Percentiles rank a stretch among this genome's conserved stretches.
These are phyloP conservation scores for Raja brachyura DNA, from an alignment of 2,113 vertebrate species.

Conservation along the genomic window DNA sequence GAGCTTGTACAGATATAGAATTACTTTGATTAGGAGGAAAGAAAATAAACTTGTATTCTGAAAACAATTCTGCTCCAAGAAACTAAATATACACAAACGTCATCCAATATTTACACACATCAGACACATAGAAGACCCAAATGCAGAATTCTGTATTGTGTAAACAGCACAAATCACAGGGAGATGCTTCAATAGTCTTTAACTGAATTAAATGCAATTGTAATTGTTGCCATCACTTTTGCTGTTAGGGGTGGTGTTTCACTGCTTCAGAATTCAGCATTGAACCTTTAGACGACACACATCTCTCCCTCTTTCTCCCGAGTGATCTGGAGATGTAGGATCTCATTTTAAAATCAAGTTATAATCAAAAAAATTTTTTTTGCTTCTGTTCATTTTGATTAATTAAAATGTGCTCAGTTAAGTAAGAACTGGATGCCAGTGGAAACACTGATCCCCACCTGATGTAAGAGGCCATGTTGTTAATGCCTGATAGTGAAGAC, in stretches of 20 bases:
- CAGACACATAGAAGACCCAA: neutral
- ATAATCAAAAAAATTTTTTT: neutral
- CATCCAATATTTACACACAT: conserved; percentile 26
- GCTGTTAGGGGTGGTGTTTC: neutral
- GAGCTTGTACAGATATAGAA: conserved; percentile 29
- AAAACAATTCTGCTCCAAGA: conserved; percentile 11
- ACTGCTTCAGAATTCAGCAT: neutral
- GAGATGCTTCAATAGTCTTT: neutral
- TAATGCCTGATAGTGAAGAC: neutral
- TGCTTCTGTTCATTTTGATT: neutral
- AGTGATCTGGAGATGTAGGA: neutral
- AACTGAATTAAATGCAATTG: neutral
- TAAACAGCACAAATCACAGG: neutral
- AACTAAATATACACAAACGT: conserved; percentile 16
- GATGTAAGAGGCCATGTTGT: neutral
- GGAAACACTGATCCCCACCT: neutral
- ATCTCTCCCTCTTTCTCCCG: neutral
- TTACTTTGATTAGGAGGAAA: conserved; percentile 18
- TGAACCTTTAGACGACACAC: neutral
- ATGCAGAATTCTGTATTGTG: conserved; percentile 4
- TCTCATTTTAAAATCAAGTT: neutral
- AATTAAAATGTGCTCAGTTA: neutral
- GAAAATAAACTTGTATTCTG: conserved; percentile 15
- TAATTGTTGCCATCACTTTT: neutral
- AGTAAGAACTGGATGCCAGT: neutral